Percentiles rank a stretch among this genome's conserved stretches.
Evolutionary conservation across 2,113 vertebrate genomes (phyloP).

Genomic region (Toxostoma redivivum): DNA sequence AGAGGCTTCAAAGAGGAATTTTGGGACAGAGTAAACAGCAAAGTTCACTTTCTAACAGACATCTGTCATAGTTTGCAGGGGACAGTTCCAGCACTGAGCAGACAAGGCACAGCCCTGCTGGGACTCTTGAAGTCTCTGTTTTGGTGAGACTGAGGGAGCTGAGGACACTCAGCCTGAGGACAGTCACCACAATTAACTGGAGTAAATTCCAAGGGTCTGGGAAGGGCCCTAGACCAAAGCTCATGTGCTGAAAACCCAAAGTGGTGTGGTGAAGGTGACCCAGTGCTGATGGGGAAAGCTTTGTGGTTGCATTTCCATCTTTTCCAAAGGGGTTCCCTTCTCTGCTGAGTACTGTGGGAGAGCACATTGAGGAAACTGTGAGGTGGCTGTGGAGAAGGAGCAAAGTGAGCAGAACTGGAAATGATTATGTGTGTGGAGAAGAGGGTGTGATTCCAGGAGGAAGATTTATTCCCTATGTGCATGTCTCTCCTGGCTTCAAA

Average conservation of each 20-base stretch:
- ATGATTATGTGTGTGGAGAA: background rate
- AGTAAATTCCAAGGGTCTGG: background rate
- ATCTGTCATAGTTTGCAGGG: background rate
- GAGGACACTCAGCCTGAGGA: background rate
- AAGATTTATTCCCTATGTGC: background rate
- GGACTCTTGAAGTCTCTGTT: background rate
- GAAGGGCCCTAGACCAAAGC: background rate
- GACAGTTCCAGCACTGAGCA: background rate
- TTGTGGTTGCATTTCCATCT: background rate
- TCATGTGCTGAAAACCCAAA: background rate
- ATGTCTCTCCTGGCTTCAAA: background rate
- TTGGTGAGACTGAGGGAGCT: background rate
- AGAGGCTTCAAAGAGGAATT: background rate
- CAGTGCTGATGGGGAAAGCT: background rate
- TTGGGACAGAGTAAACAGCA: background rate
- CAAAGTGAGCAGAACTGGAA: background rate
- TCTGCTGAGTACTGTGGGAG: background rate
- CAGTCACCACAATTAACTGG: background rate
- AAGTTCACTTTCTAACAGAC: background rate
- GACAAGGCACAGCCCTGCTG: background rate
- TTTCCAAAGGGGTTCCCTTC: background rate
- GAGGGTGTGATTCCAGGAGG: background rate
- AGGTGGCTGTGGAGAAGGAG: background rate
- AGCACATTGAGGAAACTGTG: background rate
- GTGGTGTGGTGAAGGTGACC: background rate